These are phyloP conservation scores for Neotoxoptera formosana DNA, from an alignment of 1,140 invertebrate species.

Conservation along the genomic window DNA sequence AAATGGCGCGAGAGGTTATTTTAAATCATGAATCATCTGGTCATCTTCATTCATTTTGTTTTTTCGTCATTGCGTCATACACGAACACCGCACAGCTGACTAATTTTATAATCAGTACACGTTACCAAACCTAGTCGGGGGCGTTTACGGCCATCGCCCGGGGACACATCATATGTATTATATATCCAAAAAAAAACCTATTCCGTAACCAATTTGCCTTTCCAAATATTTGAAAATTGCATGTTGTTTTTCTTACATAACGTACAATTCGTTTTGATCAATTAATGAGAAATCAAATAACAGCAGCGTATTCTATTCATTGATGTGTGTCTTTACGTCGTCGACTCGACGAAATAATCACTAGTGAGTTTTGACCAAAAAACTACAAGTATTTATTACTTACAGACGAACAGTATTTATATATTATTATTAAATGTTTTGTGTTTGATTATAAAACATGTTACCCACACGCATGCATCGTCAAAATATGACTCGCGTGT, in stretches of 20 bases:
- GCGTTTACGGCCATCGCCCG: constrained; percentile 18
- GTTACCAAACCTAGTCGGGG: background rate
- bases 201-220: background rate
- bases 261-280: background rate
- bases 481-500: background rate
- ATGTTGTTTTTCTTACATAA: background rate
- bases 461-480: background rate
- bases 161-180: background rate
- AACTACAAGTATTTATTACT: background rate
- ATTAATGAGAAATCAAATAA: background rate
- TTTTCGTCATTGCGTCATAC: background rate
- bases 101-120: background rate
- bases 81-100: background rate
- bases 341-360: background rate
- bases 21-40: background rate
- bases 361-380: background rate
- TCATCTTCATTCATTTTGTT: background rate
- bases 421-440: background rate
- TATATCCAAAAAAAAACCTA: background rate
- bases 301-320: background rate
- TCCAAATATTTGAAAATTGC: background rate
- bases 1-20: background rate
- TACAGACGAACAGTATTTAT: background rate
- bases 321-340: background rate
- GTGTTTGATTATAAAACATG: background rate